phyloP scores from a whole-genome alignment of 2,888 invertebrate species.

The Rhynchonema sp. region DNA sequence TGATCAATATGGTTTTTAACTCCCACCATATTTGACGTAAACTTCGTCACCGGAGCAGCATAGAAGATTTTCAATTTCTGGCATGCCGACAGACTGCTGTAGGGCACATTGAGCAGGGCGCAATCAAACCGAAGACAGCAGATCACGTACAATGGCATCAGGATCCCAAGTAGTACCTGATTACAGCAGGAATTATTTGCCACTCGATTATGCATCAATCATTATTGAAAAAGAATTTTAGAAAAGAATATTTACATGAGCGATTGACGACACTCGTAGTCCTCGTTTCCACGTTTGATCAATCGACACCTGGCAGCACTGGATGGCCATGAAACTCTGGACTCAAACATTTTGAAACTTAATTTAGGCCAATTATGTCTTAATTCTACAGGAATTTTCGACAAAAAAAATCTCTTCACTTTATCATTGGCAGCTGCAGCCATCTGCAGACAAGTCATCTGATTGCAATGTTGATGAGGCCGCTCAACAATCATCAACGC shows the following conservation, averaged over 20 bases:
- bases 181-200: neutral
- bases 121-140: constrained; percentile 11
- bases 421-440: constrained; percentile 26
- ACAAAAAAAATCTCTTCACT: too few relatives aligned
- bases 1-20: too few relatives aligned
- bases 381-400: too few relatives aligned
- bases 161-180: constrained; percentile 13
- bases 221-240: too few relatives aligned
- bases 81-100: constrained; percentile 9
- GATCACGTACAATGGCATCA: constrained; percentile 7
- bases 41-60: constrained; percentile 29
- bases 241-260: too few relatives aligned
- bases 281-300: constrained; percentile 25
- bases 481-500: constrained; percentile 29
- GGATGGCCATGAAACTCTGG: constrained; percentile 26
- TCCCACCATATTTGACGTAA: constrained; percentile 10
- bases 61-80: constrained; percentile 27
- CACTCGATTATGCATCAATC: too few relatives aligned
- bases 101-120: neutral
- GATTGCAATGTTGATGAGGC: constrained; percentile 27
- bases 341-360: too few relatives aligned
- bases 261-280: neutral
- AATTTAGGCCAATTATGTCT: too few relatives aligned
- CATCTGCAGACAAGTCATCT: constrained; percentile 28
- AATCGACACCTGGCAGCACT: constrained; percentile 27